phyloP scores from a whole-genome alignment of 2,797 vertebrate species.

The Poeciliopsis infans region DNA sequence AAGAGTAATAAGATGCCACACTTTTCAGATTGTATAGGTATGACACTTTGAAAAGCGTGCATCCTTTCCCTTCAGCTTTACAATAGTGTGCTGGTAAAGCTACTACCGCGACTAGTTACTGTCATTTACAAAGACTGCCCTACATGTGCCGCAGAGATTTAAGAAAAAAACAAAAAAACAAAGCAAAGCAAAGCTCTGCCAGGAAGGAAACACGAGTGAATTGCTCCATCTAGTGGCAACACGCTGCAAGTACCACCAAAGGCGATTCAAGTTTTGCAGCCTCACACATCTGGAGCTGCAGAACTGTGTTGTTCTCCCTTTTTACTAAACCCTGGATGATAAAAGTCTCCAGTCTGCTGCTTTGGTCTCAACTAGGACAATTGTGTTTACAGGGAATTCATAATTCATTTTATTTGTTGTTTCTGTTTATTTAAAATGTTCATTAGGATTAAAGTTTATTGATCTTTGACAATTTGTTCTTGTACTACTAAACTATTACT shows the following conservation, averaged over 20 bases:
- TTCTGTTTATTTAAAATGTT: no score
- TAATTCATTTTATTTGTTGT: no score
- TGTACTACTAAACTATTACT: no score
- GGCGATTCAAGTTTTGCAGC: background rate
- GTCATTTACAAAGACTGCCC: background rate
- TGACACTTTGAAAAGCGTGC: background rate
- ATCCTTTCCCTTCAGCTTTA: background rate
- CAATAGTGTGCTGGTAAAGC: background rate
- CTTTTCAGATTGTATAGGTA: background rate
- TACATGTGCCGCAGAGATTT: background rate
- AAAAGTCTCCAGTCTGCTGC: no score
- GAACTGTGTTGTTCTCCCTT: background rate
- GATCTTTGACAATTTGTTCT: no score
- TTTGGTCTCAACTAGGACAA: no score
- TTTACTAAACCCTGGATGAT: no score
- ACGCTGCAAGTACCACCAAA: background rate
- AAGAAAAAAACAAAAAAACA: background rate
- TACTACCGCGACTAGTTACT: background rate
- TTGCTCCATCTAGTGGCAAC: background rate
- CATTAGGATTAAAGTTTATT: no score
- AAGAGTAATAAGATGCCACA: background rate
- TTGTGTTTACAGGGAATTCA: no score
- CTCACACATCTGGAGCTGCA: background rate
- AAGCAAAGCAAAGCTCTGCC: background rate
- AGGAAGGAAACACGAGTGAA: background rate